These are phyloP conservation scores for Hemitrygon akajei DNA, from an alignment of 2,797 vertebrate genomes.

Conservation along the genomic window DNA sequence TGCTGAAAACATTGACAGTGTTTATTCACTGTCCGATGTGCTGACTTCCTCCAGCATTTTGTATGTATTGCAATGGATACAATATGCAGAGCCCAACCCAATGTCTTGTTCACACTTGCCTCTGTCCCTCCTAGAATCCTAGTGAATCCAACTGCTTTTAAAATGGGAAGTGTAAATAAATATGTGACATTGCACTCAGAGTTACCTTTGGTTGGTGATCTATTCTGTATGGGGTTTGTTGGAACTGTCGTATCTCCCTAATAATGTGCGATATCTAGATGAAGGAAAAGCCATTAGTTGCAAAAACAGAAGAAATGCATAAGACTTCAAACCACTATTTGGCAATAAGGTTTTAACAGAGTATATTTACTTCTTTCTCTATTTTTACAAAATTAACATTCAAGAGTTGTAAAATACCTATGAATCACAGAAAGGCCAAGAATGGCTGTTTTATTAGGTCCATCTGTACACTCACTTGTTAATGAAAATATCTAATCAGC, in stretches of 20 bases:
- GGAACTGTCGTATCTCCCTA: conserved; percentile 91
- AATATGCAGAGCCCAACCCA: background rate
- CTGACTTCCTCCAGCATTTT: no score
- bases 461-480: no score
- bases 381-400: background rate
- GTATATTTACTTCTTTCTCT: background rate
- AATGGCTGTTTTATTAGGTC: no score
- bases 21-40: no score
- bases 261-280: conserved; percentile 91
- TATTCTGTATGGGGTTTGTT: conserved; percentile 92
- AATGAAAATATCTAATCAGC: no score
- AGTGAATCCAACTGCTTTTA: background rate
- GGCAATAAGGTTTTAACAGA: background rate
- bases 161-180: background rate
- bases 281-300: conserved; percentile 37
- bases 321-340: background rate
- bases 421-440: background rate
- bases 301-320: background rate
- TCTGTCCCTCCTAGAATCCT: background rate
- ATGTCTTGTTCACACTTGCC: background rate
- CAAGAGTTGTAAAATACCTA: background rate
- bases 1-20: no score
- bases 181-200: background rate
- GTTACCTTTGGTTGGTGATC: conserved; percentile 87
- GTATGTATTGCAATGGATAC: background rate